Conservation (phyloP, 2,797 vertebrate genomes). For the Xenopus petersii region DNA sequence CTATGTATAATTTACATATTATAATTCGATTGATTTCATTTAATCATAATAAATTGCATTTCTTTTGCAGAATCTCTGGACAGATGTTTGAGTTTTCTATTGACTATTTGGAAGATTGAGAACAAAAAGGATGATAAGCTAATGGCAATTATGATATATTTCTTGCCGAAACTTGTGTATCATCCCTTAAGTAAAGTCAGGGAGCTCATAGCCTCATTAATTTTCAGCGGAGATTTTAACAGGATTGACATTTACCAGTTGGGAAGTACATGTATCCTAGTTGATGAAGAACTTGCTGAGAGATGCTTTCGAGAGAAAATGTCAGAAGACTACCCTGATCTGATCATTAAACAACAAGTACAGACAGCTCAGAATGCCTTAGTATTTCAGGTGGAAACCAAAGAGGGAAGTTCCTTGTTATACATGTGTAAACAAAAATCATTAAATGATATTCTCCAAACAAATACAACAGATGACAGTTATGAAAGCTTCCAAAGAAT, state of each 20-base stretch:
- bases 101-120: not conserved
- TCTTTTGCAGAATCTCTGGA: too few relatives aligned
- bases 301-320: conserved; percentile 26
- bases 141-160: conserved; percentile 10
- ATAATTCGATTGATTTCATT: too few relatives aligned
- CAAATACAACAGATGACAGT: conserved; percentile 25
- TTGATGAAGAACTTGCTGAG: conserved; percentile 17
- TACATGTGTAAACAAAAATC: conserved; percentile 37
- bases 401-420: conserved; percentile 9
- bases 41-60: too few relatives aligned
- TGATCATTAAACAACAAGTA: conserved; percentile 18
- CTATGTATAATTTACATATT: too few relatives aligned
- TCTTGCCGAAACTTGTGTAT: conserved; percentile 43
- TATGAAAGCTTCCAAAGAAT: conserved; percentile 41
- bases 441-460: conserved; percentile 42
- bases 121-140: conserved; percentile 8
- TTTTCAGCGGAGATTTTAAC: conserved; percentile 16
- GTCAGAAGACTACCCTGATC: conserved; percentile 8
- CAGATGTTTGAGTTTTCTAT: not conserved
- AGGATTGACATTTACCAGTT: not conserved
- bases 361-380: conserved; percentile 1
- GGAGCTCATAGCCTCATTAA: not conserved
- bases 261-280: conserved; percentile 19
- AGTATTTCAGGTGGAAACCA: conserved; percentile 7
- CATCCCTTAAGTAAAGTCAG: conserved; percentile 19